phyloP scores from a whole-genome alignment of 2,888 invertebrate genomes.

The Tigriopus californicus region DNA sequence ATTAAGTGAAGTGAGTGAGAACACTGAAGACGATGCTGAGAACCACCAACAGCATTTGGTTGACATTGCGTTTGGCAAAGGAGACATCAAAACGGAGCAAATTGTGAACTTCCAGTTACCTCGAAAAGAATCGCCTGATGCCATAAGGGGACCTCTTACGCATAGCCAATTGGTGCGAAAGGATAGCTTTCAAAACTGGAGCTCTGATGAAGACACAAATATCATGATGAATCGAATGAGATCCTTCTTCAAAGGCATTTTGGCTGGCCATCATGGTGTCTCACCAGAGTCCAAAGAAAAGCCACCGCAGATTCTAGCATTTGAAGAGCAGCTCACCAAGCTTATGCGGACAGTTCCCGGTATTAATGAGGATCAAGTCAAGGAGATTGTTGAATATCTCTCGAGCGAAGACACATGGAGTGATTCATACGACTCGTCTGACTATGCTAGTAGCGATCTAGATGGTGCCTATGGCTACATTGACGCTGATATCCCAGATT shows the following conservation, averaged over 20 bases:
- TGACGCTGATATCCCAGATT: slow-evolving; percentile 16
- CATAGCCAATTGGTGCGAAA: slow-evolving; percentile 34
- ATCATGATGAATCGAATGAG: slow-evolving; percentile 88
- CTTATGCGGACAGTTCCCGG: slow-evolving; percentile 85
- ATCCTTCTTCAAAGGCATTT: slow-evolving; percentile 75
- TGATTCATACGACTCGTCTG: slow-evolving; percentile 77
- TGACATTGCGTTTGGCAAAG: neutral
- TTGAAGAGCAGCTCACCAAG: slow-evolving; percentile 69
- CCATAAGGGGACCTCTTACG: no score
- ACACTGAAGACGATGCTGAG: neutral
- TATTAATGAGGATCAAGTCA: slow-evolving; percentile 69
- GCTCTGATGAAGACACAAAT: slow-evolving; percentile 80
- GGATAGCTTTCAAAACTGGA: slow-evolving; percentile 73
- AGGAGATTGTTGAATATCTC: slow-evolving; percentile 75
- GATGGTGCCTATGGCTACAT: slow-evolving; percentile 26
- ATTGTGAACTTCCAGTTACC: no score
- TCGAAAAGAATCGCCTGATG: no score
- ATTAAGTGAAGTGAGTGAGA: slow-evolving; percentile 1
- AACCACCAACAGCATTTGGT: neutral
- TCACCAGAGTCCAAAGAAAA: slow-evolving; percentile 29
- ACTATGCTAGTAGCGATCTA: slow-evolving; percentile 64
- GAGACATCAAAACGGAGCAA: no score
- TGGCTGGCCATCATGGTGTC: slow-evolving; percentile 36
- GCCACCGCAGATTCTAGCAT: slow-evolving; percentile 66
- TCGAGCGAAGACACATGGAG: slow-evolving; percentile 86